Evolutionary conservation across 1,140 invertebrate species (phyloP), one percentile per base, ranked within the genome.

Genomic region (Megalopta genalis): DNA sequence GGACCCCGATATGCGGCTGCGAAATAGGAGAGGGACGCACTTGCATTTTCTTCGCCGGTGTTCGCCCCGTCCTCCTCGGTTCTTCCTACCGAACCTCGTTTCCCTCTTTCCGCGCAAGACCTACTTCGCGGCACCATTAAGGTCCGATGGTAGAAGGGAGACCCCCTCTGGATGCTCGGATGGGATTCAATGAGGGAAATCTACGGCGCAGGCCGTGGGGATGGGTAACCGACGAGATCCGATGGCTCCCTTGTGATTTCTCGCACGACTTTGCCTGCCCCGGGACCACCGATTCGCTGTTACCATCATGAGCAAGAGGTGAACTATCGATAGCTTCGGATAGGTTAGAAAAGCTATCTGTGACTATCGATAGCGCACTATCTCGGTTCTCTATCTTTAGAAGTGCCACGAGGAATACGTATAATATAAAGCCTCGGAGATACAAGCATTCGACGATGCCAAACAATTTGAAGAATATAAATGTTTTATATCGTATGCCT

Each of bases 91-190:
- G 62, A 6, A n/a, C 46, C 5, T 60, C 57, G 49, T 69, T 39
- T 64, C 52, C 63, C 60, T 66, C 42, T 52, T 64, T 77, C 59
- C 49, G 71, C 49, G 46, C 70, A 54, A 90, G 90, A 90, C 90
- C 90, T 91, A 91, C 90, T 90, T 91, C 72, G 76, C 0, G 64
- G 46, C 71, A 69, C 85, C 88, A 89, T 89, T 88, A 90, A 88
- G 87, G 84, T 89, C 75, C 66, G 2, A 18, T 42, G 73, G 65
- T 69, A 81, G 84, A 76, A 85, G 74, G 74, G 74, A 65, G 12
- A 16, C 59, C 73, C 57, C 42, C 64, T 49, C 37, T 60, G 42
- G 14, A 1, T 10, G 42, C 59, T 57, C 42, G 62, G 27, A 71
- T 46, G 69, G 84, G 80, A 70, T 83, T 76, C 60, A 77, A 88